A percentile compares a stretch with the other conserved stretches of the same genome.
Conservation (phyloP, 92 coral and sea anemone species). For the Zoanthus sociatus region DNA sequence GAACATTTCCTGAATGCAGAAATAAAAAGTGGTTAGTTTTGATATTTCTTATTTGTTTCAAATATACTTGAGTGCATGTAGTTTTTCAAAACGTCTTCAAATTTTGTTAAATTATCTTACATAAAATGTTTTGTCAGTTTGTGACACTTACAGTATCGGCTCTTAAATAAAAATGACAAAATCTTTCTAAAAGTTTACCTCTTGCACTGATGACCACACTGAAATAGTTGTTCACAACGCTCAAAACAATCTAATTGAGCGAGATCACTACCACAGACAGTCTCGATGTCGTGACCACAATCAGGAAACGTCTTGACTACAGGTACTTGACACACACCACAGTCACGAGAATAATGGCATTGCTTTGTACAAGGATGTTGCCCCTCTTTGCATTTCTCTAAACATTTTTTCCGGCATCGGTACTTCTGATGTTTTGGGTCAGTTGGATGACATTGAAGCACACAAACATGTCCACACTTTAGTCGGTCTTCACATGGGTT, state of each 20-base stretch:
- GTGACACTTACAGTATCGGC: too few relatives aligned
- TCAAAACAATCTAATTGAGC: constrained; percentile 16
- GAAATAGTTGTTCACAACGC: constrained; percentile 55
- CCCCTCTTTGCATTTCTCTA: constrained; percentile 27
- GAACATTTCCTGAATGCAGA: constrained; percentile 11
- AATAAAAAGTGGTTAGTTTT: too few relatives aligned
- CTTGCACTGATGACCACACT: constrained; percentile 59
- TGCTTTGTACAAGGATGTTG: constrained; percentile 60
- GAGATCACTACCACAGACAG: constrained; percentile 44
- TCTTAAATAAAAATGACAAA: too few relatives aligned
- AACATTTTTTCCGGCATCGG: constrained; percentile 46
- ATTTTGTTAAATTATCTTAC: too few relatives aligned
- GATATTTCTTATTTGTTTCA: too few relatives aligned
- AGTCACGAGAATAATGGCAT: constrained; percentile 64
- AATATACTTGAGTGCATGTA: too few relatives aligned
- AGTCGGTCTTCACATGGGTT: constrained; percentile 55
- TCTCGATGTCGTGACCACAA: constrained; percentile 62
- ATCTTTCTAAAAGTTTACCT: not conserved
- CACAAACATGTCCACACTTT: constrained; percentile 74
- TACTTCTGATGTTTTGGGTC: constrained; percentile 52
- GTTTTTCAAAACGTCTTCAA: too few relatives aligned
- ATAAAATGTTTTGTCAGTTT: too few relatives aligned
- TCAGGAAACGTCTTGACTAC: constrained; percentile 51
- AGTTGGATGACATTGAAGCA: constrained; percentile 53
- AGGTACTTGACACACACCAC: constrained; percentile 50